Evolutionary conservation across 2,113 vertebrate genomes (phyloP).

Genomic region (Deroptyus accipitrinus): DNA sequence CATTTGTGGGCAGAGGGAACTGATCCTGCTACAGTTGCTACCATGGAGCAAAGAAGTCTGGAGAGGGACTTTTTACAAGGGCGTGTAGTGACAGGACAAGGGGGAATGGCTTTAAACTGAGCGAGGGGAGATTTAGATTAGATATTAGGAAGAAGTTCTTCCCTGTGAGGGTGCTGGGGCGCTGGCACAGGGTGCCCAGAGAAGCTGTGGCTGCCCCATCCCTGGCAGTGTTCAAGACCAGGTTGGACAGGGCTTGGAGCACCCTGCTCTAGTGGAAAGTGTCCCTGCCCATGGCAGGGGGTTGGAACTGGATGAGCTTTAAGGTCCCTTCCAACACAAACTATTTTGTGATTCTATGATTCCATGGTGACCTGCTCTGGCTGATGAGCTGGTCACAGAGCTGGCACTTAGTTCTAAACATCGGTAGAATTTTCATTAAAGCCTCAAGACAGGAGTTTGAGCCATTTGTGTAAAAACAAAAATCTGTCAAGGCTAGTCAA

Average conservation of each 20-base stretch:
- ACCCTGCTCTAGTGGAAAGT: background rate
- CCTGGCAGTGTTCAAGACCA: background rate
- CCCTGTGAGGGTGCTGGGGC: background rate
- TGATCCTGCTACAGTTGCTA: background rate
- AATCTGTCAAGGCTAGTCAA: conserved; percentile 4
- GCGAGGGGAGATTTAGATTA: background rate
- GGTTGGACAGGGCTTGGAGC: background rate
- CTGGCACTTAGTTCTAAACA: background rate
- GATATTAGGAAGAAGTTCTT: background rate
- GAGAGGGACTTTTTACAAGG: background rate
- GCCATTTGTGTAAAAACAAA: background rate
- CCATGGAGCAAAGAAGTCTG: background rate
- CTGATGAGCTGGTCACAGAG: background rate
- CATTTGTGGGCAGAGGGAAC: background rate
- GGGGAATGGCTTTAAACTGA: background rate
- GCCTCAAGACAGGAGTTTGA: background rate
- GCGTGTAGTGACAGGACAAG: background rate
- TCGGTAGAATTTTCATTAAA: background rate
- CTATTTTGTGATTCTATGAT: background rate
- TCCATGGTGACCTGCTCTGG: background rate
- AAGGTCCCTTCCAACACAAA: background rate
- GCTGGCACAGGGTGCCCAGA: background rate
- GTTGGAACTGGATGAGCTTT: background rate
- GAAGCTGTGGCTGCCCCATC: background rate
- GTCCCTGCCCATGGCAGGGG: background rate